These are phyloP conservation scores for Cyaniris semiargus DNA, from an alignment of 2,888 invertebrate species.

Conservation along the genomic window DNA sequence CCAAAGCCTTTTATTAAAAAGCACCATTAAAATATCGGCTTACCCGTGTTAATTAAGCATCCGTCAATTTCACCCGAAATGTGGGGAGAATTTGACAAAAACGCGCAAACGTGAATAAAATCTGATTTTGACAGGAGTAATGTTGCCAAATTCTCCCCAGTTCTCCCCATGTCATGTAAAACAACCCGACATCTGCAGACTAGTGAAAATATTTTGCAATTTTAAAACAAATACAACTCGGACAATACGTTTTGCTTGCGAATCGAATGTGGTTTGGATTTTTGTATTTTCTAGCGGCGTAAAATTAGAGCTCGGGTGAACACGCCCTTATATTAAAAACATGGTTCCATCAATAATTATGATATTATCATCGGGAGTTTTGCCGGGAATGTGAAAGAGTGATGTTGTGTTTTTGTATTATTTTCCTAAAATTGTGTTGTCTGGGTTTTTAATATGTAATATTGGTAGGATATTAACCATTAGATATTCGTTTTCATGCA, in stretches of 20 bases:
- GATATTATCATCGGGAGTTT: too few relatives aligned
- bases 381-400: too few relatives aligned
- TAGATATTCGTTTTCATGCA: too few relatives aligned
- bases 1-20: not conserved
- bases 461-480: too few relatives aligned
- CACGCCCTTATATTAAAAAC: not conserved
- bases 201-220: slow-evolving; percentile 27
- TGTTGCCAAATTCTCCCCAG: not conserved
- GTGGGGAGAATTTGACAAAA: slow-evolving; percentile 12
- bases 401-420: too few relatives aligned
- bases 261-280: not conserved
- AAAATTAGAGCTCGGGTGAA: not conserved
- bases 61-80: not conserved
- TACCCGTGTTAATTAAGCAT: not conserved
- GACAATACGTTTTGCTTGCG: slow-evolving; percentile 23
- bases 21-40: not conserved
- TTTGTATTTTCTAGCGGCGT: not conserved
- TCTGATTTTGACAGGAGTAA: slow-evolving; percentile 26
- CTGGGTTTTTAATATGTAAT: too few relatives aligned
- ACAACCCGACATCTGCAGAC: slow-evolving; percentile 30
- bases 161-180: slow-evolving; percentile 18
- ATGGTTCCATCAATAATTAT: not conserved
- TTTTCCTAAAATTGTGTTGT: too few relatives aligned
- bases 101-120: slow-evolving; percentile 5
- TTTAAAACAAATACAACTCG: slow-evolving; percentile 25